phyloP scores from a whole-genome alignment of 1,140 invertebrate species.

The Euglossa dilemma region DNA sequence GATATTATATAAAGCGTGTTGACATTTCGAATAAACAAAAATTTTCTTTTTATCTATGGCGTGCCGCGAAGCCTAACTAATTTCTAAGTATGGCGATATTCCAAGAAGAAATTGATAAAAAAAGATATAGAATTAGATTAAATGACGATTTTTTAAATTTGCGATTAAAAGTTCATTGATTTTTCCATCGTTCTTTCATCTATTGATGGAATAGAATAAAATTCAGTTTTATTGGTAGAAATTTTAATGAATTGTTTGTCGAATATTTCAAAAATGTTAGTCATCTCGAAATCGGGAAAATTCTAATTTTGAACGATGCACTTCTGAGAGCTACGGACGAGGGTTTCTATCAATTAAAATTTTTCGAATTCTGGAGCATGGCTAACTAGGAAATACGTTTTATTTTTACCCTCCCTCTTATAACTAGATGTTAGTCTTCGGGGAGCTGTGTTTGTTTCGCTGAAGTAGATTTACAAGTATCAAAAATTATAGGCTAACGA shows the following conservation, averaged over 20 bases:
- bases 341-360: slow-evolving; percentile 6
- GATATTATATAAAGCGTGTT: too few relatives aligned
- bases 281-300: neutral
- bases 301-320: neutral
- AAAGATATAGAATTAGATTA: too few relatives aligned
- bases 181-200: too few relatives aligned
- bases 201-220: too few relatives aligned
- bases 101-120: too few relatives aligned
- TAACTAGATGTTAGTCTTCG: neutral
- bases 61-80: too few relatives aligned
- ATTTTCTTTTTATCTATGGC: too few relatives aligned
- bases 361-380: slow-evolving; percentile 9
- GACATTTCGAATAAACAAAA: too few relatives aligned
- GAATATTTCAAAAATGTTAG: neutral
- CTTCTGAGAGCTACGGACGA: neutral
- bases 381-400: slow-evolving; percentile 17
- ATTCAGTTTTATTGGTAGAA: neutral
- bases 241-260: neutral
- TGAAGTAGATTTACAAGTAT: neutral
- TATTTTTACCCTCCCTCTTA: slow-evolving; percentile 36
- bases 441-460: neutral
- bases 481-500: neutral
- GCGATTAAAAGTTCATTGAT: too few relatives aligned
- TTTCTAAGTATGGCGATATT: too few relatives aligned
- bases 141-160: too few relatives aligned